Percentiles rank a stretch among this genome's conserved stretches.
These are phyloP conservation scores for Hirtodrosophila duncani DNA, from an alignment of 2,888 invertebrate genomes.

Conservation along the genomic window DNA sequence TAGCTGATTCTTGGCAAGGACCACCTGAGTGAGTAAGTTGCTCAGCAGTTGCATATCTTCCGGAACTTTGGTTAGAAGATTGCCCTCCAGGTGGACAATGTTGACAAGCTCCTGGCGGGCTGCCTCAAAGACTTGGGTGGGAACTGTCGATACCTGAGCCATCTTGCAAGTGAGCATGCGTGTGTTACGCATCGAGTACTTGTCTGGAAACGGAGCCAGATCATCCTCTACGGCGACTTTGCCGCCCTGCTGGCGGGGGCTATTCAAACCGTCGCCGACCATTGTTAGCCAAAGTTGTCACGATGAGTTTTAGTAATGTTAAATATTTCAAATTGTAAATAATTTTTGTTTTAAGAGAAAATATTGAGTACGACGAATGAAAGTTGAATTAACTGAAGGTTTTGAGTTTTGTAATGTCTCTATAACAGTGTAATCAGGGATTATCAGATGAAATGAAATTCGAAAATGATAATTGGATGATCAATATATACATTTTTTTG, in stretches of 20 bases:
- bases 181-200: conserved; percentile 48
- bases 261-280: conserved; percentile 56
- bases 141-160: conserved; percentile 23
- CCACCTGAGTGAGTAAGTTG: conserved; percentile 81
- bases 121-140: conserved; percentile 33
- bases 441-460: too few species aligned
- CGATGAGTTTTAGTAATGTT: neutral
- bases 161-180: conserved; percentile 16
- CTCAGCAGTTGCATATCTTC: conserved; percentile 77
- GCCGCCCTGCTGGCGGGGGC: conserved; percentile 46
- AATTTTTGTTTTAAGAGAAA: neutral
- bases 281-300: neutral
- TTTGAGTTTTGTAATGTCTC: neutral
- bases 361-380: neutral
- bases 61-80: conserved; percentile 37
- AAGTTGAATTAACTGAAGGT: neutral
- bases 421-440: too few species aligned
- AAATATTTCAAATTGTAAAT: neutral
- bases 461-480: too few species aligned
- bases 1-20: conserved; percentile 84
- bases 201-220: conserved; percentile 34
- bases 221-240: neutral
- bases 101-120: conserved; percentile 42
- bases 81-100: conserved; percentile 39
- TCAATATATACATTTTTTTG: too few species aligned